Conservation (phyloP, 2,797 vertebrate species). For the Cheirogaleus major region DNA sequence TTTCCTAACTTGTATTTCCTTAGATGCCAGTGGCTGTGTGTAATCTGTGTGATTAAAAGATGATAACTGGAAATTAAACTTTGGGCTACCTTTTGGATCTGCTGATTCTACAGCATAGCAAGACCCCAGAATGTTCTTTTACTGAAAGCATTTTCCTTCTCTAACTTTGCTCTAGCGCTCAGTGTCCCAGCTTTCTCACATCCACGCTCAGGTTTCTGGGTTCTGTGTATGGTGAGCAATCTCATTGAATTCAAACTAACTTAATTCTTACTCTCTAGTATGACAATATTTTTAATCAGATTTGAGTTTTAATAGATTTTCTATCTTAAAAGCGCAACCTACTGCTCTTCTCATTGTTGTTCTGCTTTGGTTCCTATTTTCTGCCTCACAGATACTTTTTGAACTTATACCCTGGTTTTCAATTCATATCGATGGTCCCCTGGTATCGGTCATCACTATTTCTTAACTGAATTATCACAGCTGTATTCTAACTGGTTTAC, state of each 20-base stretch:
- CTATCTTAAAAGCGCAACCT: not conserved
- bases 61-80: not conserved
- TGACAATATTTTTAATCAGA: not conserved
- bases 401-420: not conserved
- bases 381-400: not conserved
- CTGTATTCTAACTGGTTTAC: not conserved
- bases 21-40: not conserved
- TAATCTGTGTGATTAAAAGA: not conserved
- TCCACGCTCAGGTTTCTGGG: not conserved
- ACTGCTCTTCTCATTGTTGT: not conserved
- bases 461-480: not conserved
- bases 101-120: not conserved
- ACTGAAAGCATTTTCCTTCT: not conserved
- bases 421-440: not conserved
- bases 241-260: not conserved
- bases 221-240: not conserved
- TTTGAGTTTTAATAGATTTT: not conserved
- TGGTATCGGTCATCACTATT: not conserved
- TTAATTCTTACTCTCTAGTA: not conserved
- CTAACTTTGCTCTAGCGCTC: not conserved
- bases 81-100: not conserved
- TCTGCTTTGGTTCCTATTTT: not conserved
- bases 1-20: not conserved
- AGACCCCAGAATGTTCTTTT: not conserved
- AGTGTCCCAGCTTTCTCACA: not conserved